phyloP scores from a whole-genome alignment of 2,888 invertebrate genomes.

The Bombyx huttoni region DNA sequence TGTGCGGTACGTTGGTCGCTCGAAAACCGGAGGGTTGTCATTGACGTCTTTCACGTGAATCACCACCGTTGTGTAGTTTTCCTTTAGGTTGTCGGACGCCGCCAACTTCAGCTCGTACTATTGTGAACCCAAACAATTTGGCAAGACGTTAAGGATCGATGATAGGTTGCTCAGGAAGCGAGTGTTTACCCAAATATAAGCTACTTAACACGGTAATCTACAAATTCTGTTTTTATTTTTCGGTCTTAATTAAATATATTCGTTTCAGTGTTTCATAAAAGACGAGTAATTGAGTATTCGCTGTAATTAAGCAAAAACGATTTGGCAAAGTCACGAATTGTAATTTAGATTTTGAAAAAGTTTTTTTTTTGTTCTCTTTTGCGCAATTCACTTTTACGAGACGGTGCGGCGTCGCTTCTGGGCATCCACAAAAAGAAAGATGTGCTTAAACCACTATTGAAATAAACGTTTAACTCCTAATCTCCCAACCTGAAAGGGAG shows the following conservation, averaged over 20 bases:
- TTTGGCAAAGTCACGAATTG: background rate
- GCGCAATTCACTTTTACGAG: too few relatives aligned
- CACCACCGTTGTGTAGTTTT: conserved; percentile 96
- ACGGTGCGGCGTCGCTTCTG: too few relatives aligned
- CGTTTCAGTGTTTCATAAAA: conserved; percentile 5
- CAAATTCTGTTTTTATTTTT: conserved; percentile 18
- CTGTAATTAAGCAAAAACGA: conserved; percentile 22
- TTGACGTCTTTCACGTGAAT: conserved; percentile 98
- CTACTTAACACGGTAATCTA: background rate
- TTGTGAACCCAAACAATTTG: conserved; percentile 15
- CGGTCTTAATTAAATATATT: too few relatives aligned
- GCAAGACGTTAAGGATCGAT: background rate
- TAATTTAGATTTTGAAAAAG: too few relatives aligned
- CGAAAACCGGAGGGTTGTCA: conserved; percentile 98
- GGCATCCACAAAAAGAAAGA: too few relatives aligned
- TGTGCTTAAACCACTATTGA: too few relatives aligned
- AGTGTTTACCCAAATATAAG: background rate
- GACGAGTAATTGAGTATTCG: conserved; percentile 24
- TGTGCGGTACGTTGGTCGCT: conserved; percentile 93
- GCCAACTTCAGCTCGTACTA: conserved; percentile 95
- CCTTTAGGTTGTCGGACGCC: conserved; percentile 96
- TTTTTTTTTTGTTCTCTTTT: too few relatives aligned
- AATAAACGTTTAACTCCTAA: too few relatives aligned
- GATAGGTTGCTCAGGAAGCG: background rate
- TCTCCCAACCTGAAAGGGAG: background rate